Evolutionary conservation across 2,113 vertebrate species (phyloP).

Genomic region (Donacobius atricapilla): DNA sequence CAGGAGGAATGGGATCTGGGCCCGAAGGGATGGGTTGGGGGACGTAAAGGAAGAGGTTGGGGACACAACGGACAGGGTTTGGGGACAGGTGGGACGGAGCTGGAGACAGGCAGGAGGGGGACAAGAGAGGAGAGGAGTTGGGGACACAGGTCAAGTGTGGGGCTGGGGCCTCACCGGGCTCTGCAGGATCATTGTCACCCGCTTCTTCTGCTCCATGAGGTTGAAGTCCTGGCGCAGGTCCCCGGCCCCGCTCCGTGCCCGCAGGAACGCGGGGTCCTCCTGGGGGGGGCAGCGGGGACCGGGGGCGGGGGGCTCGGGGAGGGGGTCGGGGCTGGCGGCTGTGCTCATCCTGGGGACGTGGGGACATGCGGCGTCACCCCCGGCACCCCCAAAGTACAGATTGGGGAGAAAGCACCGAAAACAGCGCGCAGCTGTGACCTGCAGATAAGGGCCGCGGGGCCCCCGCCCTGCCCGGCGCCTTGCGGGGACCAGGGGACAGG

Average conservation of each 20-base stretch:
- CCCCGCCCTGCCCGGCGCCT: neutral
- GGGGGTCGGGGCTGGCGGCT: conserved; percentile 58
- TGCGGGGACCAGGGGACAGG: neutral
- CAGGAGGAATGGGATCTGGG: neutral
- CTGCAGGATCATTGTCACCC: conserved; percentile 91
- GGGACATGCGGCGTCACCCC: neutral
- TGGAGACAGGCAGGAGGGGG: fast-evolving
- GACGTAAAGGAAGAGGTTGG: neutral
- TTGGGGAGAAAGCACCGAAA: neutral
- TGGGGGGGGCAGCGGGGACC: conserved; percentile 36
- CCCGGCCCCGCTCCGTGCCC: conserved; percentile 63
- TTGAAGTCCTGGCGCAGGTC: conserved; percentile 82
- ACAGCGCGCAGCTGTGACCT: neutral
- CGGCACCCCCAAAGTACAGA: neutral
- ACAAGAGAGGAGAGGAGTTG: neutral
- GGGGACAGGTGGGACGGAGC: fast-evolving
- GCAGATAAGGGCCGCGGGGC: neutral
- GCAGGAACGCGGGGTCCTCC: conserved; percentile 79
- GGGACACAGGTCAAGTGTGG: neutral
- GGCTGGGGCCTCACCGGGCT: conserved; percentile 78
- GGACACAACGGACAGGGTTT: neutral
- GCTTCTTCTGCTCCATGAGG: conserved; percentile 86
- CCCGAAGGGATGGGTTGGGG: neutral
- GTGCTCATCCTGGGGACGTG: conserved; percentile 63
- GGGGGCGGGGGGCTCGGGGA: conserved; percentile 31